These are phyloP conservation scores for Gambelia wislizenii DNA, from an alignment of 2,797 vertebrate species.

Conservation along the genomic window DNA sequence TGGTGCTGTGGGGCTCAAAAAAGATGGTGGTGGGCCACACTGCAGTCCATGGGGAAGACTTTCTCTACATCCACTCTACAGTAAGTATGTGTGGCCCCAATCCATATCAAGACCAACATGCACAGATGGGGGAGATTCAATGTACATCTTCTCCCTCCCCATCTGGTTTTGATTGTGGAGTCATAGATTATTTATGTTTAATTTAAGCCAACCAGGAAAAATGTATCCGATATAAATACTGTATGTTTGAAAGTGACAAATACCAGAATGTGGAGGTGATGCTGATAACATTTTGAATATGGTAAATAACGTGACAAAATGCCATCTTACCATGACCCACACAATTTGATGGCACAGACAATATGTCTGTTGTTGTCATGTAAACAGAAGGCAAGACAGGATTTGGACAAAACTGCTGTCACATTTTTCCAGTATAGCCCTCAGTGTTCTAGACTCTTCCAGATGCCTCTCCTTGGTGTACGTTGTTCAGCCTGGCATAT, in stretches of 20 bases:
- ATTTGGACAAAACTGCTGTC: neutral
- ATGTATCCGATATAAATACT: neutral
- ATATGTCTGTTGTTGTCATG: neutral
- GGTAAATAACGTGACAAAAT: neutral
- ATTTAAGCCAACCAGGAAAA: neutral
- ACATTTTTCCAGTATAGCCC: neutral
- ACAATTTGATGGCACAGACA: neutral
- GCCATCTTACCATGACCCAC: neutral
- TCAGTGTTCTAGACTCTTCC: constrained; percentile 12
- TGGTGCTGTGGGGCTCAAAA: no score
- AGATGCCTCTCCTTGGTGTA: neutral
- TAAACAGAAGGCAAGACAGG: neutral
- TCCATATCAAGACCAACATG: no score
- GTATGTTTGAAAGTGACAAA: neutral
- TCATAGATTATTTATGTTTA: neutral
- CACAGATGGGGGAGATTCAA: no score
- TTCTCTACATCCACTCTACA: no score
- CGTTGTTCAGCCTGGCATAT: neutral
- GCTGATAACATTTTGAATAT: neutral
- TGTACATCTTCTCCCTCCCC: no score
- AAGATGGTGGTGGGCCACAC: no score
- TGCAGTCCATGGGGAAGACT: no score
- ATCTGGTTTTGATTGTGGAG: no score
- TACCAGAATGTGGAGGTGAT: neutral
- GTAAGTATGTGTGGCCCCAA: no score